Evolutionary conservation across 1,140 invertebrate species (phyloP), one percentile per base, ranked within the genome.

Genomic region (Leptinotarsa defecta): DNA sequence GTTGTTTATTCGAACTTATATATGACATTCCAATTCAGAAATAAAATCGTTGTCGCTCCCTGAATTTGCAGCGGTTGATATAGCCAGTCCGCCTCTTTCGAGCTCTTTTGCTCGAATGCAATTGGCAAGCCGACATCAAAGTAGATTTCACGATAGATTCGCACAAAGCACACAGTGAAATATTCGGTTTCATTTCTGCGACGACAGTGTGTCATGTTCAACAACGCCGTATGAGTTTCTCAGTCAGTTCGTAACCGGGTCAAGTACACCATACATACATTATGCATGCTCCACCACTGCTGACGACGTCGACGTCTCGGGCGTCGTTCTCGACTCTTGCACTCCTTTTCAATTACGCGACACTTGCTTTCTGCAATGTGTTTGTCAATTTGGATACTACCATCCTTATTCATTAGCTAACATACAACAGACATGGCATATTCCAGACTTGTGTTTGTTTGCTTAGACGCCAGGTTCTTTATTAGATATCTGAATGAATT

Each of bases 251-350:
- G 52, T 57, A 57, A 67, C 22, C 22, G 27, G 64, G 64, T 67
- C 64, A 67, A 67, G 64, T 67, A 67, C 27, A 22, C n/a, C 22
- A 67, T 67, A 67, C 22, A 67, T 67, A 67, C 20, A 67, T 67
- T 67, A 67, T 67, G 64, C 64, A 67, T 67, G 64, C 19, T 24
- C 64, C 64, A 17, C 22, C n/a, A 6, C n/a, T 67, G 64, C 27
- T 34, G 64, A 20, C 64, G 64, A 17, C 64, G 64, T 24, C 27
- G 64, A 20, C 22, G 15, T 22, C 20, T n/a, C 8, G 13, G 5
- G 20, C 22, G 15, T 24, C 13, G n/a, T 67, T 22, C n/a, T 8
- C 20, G n/a, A 67, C 64, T 67, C 27, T 24, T 34, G 15, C 27
- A 67, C 64, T 67, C 64, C 64, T 67, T 67, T 67, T 67, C 64